A percentile compares a stretch with the other conserved stretches of the same genome.
These are phyloP conservation scores for Crotalus viridis DNA, from an alignment of 2,113 vertebrate genomes.

Conservation along the genomic window DNA sequence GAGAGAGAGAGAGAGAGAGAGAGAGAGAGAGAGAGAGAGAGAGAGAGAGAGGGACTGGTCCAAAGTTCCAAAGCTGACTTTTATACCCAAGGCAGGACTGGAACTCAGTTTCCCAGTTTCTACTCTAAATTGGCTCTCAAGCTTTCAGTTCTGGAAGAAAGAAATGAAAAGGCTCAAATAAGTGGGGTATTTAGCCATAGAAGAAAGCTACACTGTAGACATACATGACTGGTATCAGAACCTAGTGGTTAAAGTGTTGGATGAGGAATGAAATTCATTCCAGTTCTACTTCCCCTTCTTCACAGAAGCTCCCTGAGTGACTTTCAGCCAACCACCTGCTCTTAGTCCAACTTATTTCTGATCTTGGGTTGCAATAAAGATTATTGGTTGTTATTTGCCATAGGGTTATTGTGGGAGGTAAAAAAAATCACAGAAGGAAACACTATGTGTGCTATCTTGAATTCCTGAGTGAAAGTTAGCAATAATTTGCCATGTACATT, in stretches of 20 bases:
- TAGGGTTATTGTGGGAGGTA: background rate
- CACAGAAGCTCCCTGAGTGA: background rate
- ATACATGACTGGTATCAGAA: background rate
- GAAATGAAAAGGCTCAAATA: background rate
- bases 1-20: too few species aligned
- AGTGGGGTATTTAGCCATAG: background rate
- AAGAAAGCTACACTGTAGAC: background rate
- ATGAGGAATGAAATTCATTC: background rate
- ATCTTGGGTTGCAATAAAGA: background rate
- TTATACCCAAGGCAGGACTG: background rate
- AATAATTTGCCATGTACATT: background rate
- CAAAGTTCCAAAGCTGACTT: background rate
- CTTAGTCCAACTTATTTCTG: background rate
- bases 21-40: too few species aligned
- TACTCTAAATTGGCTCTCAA: background rate
- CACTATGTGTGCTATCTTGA: background rate
- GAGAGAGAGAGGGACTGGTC: too few species aligned
- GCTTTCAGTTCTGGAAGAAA: background rate
- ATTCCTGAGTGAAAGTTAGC: background rate
- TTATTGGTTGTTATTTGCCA: background rate
- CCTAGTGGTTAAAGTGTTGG: background rate
- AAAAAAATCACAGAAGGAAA: background rate
- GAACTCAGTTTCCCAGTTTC: background rate
- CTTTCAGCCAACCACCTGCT: background rate
- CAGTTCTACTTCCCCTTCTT: background rate